Evolutionary conservation across 2,797 vertebrate species (phyloP).

Genomic region (Glossophaga mutica): DNA sequence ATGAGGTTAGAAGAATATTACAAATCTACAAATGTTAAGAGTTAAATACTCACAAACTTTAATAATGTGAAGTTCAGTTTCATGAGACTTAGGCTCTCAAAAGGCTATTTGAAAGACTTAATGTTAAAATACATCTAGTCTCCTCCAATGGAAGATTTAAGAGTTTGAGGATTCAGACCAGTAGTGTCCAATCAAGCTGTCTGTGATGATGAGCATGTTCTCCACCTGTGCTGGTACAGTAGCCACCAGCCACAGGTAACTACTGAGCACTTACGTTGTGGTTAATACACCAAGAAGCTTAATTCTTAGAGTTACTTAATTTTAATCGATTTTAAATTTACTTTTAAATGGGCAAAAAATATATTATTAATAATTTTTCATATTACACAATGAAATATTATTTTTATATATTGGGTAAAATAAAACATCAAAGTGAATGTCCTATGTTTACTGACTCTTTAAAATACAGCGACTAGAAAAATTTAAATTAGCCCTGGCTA

Average conservation of each 20-base stretch:
- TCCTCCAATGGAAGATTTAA: not conserved
- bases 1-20: not conserved
- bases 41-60: not conserved
- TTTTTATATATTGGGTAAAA: not conserved
- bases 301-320: not conserved
- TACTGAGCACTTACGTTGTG: not conserved
- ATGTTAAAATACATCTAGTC: not conserved
- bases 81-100: not conserved
- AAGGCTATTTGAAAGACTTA: not conserved
- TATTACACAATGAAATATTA: not conserved
- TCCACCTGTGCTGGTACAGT: fast-evolving
- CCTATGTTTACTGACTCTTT: not conserved
- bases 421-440: not conserved
- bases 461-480: not conserved
- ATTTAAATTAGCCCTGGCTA: no score
- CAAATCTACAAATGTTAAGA: not conserved
- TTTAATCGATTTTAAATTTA: not conserved
- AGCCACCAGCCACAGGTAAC: not conserved
- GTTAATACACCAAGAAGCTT: not conserved
- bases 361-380: not conserved
- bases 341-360: not conserved
- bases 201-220: not conserved
- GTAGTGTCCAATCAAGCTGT: not conserved
- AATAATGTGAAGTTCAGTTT: not conserved
- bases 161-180: not conserved